These are phyloP conservation scores for Myiotriccus ornatus DNA, from an alignment of 2,797 vertebrate species.

Conservation along the genomic window DNA sequence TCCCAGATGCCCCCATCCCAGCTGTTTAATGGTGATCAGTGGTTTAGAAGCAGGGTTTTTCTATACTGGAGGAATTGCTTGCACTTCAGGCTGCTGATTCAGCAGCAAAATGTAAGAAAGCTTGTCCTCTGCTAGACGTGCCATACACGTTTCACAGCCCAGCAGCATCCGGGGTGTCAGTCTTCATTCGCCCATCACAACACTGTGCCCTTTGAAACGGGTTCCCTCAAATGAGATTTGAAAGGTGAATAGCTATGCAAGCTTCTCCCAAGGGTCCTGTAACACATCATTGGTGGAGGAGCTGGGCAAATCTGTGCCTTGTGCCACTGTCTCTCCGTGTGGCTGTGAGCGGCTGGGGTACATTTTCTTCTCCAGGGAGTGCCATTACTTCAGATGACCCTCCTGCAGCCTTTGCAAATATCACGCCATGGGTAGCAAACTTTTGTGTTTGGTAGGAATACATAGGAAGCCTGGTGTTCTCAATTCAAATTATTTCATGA, in stretches of 20 bases:
- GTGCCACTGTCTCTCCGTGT: accelerated
- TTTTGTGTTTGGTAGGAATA: not conserved
- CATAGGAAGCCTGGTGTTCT: not conserved
- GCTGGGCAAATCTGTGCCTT: accelerated
- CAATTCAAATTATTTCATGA: not conserved
- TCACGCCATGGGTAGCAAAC: not conserved
- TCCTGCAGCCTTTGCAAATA: not conserved
- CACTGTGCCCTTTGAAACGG: not conserved
- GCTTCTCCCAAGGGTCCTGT: not conserved
- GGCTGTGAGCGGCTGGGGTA: accelerated
- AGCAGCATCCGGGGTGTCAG: not conserved
- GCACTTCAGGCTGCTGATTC: not conserved
- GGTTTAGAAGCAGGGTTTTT: not conserved
- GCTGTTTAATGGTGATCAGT: not conserved
- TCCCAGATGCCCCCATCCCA: not conserved
- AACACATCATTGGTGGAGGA: accelerated
- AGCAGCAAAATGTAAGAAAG: not conserved
- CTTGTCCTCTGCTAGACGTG: accelerated
- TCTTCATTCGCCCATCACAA: not conserved
- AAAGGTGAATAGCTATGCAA: not conserved
- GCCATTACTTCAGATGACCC: not conserved
- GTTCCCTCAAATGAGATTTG: not conserved
- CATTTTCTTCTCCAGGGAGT: not conserved
- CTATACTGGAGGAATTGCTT: not conserved
- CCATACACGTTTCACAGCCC: accelerated